Evolutionary conservation across 2,888 invertebrate species (phyloP), one percentile per base, ranked within the genome.

Genomic region (Augochlorella aurata): DNA sequence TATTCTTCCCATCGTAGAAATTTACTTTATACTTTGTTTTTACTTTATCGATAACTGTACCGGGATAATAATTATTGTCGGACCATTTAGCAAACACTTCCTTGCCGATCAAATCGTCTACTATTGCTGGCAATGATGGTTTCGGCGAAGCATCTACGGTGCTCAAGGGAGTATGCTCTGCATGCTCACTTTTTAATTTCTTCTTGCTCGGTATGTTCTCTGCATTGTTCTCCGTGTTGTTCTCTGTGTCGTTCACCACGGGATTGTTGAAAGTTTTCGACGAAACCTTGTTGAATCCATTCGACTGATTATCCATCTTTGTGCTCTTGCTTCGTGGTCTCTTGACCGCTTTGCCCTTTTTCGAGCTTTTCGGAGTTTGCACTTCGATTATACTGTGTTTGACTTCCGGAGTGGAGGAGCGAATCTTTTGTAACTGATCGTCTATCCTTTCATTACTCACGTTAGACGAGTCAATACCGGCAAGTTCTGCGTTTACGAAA

Each of bases 21-120:
- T 91, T 95, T 93, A 96, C 95, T 85, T 95, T 93, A 92, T 95
- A 96, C 88, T 96, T 96, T 45, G 95, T 95, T 71, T 95, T 94
- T 0, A 95, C 94, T 69, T 95, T 95, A 85, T 95, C 95, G 14
- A 94, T 91, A 0, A 96, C 95, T 90, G 93, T 95, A 0, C 96
- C 96, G 0, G 96, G 95, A 87, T 96, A 96, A 86, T 96, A 96
- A 81, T 95, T 95, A 88, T 95, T 96, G 89, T 96, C 96, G 0
- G 95, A 95, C 96, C 96, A 96, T 91, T 95, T 95, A 0, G 96
- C 96, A 85, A 96, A 94, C 0, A 96, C 96, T 45, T 91, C 87
- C 52, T 91, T 91, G 0, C 93, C 93, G 3, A 91, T 84, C n/a
- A 92, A 71, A 5, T 89, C 87, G 38, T 92, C 92, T 1, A 47